phyloP scores from a whole-genome alignment of 2,797 vertebrate genomes.

The Gallinago stenura region DNA sequence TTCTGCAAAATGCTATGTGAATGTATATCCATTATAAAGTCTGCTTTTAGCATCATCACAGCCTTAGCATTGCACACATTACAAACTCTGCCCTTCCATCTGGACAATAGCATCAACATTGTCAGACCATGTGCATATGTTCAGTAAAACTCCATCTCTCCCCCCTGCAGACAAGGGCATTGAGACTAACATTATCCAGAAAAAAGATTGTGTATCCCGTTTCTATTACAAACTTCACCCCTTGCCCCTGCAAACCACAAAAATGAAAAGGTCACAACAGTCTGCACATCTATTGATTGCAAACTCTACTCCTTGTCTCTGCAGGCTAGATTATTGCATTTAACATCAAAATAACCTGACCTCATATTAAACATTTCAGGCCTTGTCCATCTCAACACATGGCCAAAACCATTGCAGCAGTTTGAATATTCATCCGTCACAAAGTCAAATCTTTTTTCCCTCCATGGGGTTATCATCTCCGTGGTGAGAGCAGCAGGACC shows the following conservation, averaged over 20 bases:
- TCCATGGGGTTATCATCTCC: neutral
- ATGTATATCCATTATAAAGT: neutral
- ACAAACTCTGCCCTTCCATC: neutral
- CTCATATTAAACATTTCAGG: neutral
- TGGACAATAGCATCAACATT: neutral
- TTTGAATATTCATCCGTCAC: neutral
- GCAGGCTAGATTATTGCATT: neutral
- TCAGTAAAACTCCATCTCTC: neutral
- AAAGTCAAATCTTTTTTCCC: neutral
- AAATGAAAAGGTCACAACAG: neutral
- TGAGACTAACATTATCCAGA: neutral
- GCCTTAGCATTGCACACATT: neutral
- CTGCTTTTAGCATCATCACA: neutral
- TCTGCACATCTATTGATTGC: neutral
- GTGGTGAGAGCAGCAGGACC: neutral
- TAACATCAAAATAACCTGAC: neutral
- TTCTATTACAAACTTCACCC: neutral
- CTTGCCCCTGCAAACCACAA: neutral
- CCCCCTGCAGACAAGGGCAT: neutral
- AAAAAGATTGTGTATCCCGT: neutral
- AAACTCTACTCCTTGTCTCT: neutral
- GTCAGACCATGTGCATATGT: neutral
- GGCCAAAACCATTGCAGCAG: neutral
- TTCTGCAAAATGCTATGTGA: neutral
- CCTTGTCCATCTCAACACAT: neutral